Evolutionary conservation across 1,140 invertebrate genomes (phyloP).

Genomic region (Drosophila nannoptera): DNA sequence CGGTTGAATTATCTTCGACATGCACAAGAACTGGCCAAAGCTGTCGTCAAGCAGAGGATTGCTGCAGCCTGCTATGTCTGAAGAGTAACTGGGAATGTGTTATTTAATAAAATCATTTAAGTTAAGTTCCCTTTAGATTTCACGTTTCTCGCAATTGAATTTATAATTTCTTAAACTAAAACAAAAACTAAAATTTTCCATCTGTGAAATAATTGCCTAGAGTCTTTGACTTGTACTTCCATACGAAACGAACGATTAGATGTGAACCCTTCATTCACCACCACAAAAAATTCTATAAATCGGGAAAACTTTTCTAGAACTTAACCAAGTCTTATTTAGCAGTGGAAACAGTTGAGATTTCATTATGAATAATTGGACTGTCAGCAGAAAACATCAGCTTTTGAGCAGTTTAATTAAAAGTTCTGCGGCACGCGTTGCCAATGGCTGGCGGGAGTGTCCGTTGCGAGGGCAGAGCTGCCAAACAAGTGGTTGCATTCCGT

Average conservation of each 20-base stretch:
- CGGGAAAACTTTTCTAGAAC: no score
- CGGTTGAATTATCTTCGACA: no score
- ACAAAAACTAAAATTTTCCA: no score
- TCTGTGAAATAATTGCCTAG: no score
- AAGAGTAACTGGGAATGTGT: neutral
- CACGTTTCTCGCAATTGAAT: no score
- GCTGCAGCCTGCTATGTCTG: neutral
- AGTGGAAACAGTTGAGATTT: no score
- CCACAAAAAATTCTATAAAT: no score
- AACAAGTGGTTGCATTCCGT: conserved; percentile 75
- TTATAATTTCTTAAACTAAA: no score
- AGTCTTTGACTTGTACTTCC: no score
- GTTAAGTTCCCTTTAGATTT: neutral
- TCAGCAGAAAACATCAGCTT: neutral
- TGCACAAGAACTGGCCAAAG: neutral
- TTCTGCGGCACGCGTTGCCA: neutral
- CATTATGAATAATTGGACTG: neutral
- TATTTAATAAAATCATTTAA: neutral
- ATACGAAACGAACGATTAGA: no score
- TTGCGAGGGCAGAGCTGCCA: conserved; percentile 21
- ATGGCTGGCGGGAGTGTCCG: neutral
- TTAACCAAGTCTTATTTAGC: neutral
- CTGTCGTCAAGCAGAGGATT: neutral
- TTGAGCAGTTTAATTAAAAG: conserved; percentile 10
- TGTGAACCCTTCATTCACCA: no score